phyloP scores from a whole-genome alignment of 2,113 vertebrate species.

The Herpetotheres cachinnans region DNA sequence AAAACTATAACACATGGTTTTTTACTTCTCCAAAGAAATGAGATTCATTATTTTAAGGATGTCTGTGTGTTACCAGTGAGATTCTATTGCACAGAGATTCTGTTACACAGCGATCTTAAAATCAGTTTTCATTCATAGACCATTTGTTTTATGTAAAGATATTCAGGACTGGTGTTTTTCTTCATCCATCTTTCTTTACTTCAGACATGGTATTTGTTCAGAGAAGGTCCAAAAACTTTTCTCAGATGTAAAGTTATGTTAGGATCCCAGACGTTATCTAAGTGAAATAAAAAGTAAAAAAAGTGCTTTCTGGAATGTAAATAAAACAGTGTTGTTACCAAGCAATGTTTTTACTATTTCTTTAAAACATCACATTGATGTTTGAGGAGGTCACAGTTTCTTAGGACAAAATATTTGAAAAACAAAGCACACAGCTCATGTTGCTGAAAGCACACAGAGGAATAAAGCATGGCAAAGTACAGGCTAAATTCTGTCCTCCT shows the following conservation, averaged over 20 bases:
- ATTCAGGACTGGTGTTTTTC: not conserved
- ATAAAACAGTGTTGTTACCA: slow-evolving; percentile 4
- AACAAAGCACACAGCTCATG: slow-evolving; percentile 2
- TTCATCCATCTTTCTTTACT: not conserved
- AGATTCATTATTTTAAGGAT: not conserved
- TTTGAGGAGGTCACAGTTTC: not conserved
- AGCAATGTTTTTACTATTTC: not conserved
- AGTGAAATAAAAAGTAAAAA: not conserved
- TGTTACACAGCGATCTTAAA: not conserved
- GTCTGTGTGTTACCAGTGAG: not conserved
- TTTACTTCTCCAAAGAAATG: not conserved
- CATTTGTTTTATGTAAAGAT: not conserved
- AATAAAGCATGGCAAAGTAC: not conserved
- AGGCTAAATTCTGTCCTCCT: not conserved
- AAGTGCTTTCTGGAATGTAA: not conserved
- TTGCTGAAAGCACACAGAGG: not conserved
- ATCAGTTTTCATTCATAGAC: not conserved
- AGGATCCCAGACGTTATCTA: not conserved
- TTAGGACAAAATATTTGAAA: slow-evolving; percentile 35
- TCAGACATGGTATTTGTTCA: not conserved
- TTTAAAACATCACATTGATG: not conserved
- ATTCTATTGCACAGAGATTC: not conserved
- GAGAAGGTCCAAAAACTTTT: not conserved
- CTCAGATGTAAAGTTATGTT: not conserved
- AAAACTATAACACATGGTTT: not conserved